A percentile compares a stretch with the other conserved stretches of the same genome.
Conservation (phyloP, 2,113 vertebrate genomes). For the Thryonomys swinderianus region DNA sequence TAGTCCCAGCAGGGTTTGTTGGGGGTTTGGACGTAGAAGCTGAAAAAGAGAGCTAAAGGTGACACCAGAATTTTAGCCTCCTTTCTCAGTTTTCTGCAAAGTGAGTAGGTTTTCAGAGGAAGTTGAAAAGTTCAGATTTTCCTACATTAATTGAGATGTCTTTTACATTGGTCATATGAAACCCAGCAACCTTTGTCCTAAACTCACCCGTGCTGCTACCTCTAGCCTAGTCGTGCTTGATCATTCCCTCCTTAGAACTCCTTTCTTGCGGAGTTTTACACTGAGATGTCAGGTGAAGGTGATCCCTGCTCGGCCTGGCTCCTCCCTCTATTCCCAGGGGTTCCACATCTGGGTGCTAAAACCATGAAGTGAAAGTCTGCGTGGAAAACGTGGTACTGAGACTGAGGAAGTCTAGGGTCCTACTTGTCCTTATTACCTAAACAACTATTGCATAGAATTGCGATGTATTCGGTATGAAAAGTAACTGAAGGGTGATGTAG, state of each 20-base stretch:
- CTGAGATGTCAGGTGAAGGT: not conserved
- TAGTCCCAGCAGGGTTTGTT: not conserved
- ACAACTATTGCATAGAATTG: not conserved
- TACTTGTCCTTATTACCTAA: not conserved
- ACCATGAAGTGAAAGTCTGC: not conserved
- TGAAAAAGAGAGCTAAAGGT: not conserved
- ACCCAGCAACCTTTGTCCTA: not conserved
- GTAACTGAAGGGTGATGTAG: not conserved
- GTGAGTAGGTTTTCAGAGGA: not conserved
- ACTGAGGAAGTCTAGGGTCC: not conserved
- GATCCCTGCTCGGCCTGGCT: not conserved
- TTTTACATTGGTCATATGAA: not conserved
- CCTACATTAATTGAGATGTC: not conserved
- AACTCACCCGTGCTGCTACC: no score
- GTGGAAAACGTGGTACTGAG: not conserved
- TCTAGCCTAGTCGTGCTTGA: not conserved
- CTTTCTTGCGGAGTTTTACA: not conserved
- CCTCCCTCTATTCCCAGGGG: not conserved
- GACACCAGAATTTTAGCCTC: not conserved
- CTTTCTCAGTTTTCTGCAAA: not conserved
- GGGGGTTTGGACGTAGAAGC: not conserved
- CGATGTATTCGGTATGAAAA: not conserved
- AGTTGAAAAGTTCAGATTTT: not conserved
- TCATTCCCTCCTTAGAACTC: not conserved
- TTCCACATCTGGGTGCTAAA: not conserved